phyloP scores from a whole-genome alignment of 2,888 invertebrate species.

The Axea sp. region DNA sequence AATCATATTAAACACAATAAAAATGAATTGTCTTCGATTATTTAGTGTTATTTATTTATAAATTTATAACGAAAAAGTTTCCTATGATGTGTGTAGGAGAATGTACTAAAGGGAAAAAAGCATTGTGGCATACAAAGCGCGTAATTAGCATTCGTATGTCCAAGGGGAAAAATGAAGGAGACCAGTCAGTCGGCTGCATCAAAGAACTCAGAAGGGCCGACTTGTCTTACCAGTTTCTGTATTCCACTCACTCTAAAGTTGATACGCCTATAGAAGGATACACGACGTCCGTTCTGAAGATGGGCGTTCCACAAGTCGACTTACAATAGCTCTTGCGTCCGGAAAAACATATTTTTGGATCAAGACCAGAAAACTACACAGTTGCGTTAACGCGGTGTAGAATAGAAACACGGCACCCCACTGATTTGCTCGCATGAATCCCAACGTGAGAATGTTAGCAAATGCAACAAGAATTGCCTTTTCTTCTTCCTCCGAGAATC shows the following conservation, averaged over 20 bases:
- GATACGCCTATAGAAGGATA: conserved; percentile 58
- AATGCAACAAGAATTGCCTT: conserved; percentile 21
- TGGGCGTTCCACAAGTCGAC: conserved; percentile 41
- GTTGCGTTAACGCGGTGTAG: conserved; percentile 12
- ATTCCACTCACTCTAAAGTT: conserved; percentile 62
- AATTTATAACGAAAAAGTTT: too few relatives aligned
- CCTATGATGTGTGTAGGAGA: conserved; percentile 15
- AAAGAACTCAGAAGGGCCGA: conserved; percentile 67
- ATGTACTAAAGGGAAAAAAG: conserved; percentile 42
- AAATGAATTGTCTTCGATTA: too few relatives aligned
- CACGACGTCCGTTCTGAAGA: conserved; percentile 47
- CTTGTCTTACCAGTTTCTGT: conserved; percentile 73
- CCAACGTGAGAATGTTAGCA: conserved; percentile 16
- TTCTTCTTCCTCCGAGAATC: conserved; percentile 25
- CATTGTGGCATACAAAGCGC: conserved; percentile 63
- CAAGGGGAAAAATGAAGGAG: conserved; percentile 66
- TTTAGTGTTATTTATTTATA: too few relatives aligned
- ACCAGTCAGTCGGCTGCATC: conserved; percentile 66
- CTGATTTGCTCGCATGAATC: conserved; percentile 37
- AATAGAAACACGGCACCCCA: conserved; percentile 45
- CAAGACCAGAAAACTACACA: conserved; percentile 13
- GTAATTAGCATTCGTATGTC: conserved; percentile 73
- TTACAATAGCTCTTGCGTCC: conserved; percentile 24
- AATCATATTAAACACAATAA: too few relatives aligned
- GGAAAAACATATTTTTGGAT: conserved; percentile 47